Evolutionary conservation across 2,888 invertebrate species (phyloP).

Genomic region (Ceramica pisi): DNA sequence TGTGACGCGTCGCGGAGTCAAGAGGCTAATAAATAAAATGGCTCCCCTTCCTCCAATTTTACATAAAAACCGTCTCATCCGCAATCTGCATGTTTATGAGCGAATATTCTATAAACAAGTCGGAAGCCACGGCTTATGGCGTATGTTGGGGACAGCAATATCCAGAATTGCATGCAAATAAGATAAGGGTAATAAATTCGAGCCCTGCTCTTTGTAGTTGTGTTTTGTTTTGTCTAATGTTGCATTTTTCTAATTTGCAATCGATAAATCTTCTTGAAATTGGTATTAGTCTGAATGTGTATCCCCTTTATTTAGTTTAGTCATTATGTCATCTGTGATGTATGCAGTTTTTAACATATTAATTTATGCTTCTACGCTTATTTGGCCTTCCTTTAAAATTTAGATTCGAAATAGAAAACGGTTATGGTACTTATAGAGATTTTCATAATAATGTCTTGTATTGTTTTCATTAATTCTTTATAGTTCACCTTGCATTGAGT

Average conservation of each 20-base stretch:
- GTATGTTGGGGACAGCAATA: conserved; percentile 84
- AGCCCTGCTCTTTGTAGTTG: conserved; percentile 72
- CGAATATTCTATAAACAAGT: conserved; percentile 90
- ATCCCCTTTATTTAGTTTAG: neutral
- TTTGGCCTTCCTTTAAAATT: neutral
- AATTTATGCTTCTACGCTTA: neutral
- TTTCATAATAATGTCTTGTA: too few species aligned
- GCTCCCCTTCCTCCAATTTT: conserved; percentile 88
- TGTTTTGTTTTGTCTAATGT: conserved; percentile 78
- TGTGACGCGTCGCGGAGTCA: conserved; percentile 83
- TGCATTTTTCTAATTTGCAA: conserved; percentile 70
- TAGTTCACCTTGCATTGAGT: neutral
- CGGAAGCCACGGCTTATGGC: conserved; percentile 78
- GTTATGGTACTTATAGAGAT: too few species aligned
- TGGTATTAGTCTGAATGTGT: conserved; percentile 17
- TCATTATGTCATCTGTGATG: neutral
- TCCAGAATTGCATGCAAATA: conserved; percentile 90
- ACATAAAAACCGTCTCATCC: conserved; percentile 90
- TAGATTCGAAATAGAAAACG: neutral
- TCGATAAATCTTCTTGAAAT: conserved; percentile 29
- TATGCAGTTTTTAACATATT: neutral
- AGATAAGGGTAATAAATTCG: conserved; percentile 88
- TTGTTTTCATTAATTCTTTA: neutral
- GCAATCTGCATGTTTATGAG: conserved; percentile 91
- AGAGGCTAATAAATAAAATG: conserved; percentile 90